Evolutionary conservation across 1,140 invertebrate species (phyloP).

Genomic region (Saccostrea cuccullata): DNA sequence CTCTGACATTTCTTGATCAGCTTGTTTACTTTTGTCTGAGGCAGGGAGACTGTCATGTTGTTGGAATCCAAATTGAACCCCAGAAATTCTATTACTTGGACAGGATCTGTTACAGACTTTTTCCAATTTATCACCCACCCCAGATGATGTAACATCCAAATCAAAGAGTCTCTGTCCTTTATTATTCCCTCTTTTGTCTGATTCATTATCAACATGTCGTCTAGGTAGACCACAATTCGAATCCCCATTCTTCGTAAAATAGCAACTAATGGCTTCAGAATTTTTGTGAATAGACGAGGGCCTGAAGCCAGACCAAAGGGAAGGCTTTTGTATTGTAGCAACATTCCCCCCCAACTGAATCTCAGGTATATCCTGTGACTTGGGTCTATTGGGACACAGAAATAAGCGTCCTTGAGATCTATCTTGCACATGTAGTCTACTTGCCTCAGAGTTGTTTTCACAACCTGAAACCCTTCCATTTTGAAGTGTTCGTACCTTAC

Average conservation of each 20-base stretch:
- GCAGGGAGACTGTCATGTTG: conserved; percentile 35
- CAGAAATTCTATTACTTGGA: conserved; percentile 7
- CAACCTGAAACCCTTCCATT: conserved; percentile 41
- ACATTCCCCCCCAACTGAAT: conserved; percentile 12
- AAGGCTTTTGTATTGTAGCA: conserved; percentile 10
- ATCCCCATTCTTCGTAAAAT: conserved; percentile 2
- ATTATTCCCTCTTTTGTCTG: conserved; percentile 25
- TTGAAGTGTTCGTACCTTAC: conserved; percentile 49
- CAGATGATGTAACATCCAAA: conserved; percentile 20
- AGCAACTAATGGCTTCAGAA: conserved; percentile 14
- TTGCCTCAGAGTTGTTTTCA: conserved; percentile 26
- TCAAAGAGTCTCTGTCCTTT: conserved; percentile 24
- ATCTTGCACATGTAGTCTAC: conserved; percentile 32
- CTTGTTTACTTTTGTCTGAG: neutral
- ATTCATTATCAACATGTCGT: conserved; percentile 32
- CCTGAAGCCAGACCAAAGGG: conserved; percentile 29
- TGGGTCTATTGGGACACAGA: conserved; percentile 10
- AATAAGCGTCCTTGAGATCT: conserved; percentile 47
- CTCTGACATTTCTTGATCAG: conserved; percentile 12
- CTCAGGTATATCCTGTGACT: conserved; percentile 38
- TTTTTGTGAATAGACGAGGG: conserved; percentile 26
- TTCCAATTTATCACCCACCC: conserved; percentile 41
- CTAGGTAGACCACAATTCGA: conserved; percentile 20
- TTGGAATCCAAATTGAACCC: conserved; percentile 14
- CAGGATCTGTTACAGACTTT: conserved; percentile 6